Base-by-base conservation (phyloP, 35 echinoderm and acorn worm species). In the Eucidaris tribuloides region DNA sequence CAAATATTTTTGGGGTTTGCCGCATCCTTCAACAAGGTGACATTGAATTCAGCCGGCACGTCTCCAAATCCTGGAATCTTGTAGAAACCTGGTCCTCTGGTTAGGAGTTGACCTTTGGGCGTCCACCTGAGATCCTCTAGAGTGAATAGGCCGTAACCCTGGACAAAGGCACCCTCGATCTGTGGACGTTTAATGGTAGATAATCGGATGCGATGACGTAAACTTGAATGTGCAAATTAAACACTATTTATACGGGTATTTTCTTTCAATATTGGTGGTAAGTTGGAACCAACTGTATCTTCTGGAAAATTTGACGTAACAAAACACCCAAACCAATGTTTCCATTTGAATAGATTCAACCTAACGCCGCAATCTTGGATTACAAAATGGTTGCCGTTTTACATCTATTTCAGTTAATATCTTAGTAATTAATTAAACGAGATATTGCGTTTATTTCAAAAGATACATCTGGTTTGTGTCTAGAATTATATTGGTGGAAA, bases 101-200 rank as follows among this genome's bases (percentile, higher is more conserved):
- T 91, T 42, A 97, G 52, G 2, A 97, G 80, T 19, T 88, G 55
- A 46, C 94, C 94, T 29, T 77, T 31, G 9, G 88, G 83, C 37
- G 64, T 88, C 77, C 79, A 79, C 22, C 76, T 62, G 31, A 92
- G 84, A 32, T 97, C 94, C 65, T 97, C 94, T 52, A 92, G 35
- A 15, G 79, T 79, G 71, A 88, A 97, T 7, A 97, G 45, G 28
- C 94, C 94, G 41, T 97, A 97, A 6, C 94, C 94, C 61, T 97
- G 94, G 28, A 92, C 42, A 62, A 97, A 97, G 7, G 79, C 85
- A 18, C 94, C 94, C 52, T 97, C 94, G 60, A 97, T 92, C 94
- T 97, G 72, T 19, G 0, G 42, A 0, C 36, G 11, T 42, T 46
- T 0, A 27, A 77, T 42, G 41, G 15, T 13, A 9, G 34, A 45